These are phyloP conservation scores for Phylloscopus trochilus DNA, from an alignment of 2,113 vertebrate species.

Conservation along the genomic window DNA sequence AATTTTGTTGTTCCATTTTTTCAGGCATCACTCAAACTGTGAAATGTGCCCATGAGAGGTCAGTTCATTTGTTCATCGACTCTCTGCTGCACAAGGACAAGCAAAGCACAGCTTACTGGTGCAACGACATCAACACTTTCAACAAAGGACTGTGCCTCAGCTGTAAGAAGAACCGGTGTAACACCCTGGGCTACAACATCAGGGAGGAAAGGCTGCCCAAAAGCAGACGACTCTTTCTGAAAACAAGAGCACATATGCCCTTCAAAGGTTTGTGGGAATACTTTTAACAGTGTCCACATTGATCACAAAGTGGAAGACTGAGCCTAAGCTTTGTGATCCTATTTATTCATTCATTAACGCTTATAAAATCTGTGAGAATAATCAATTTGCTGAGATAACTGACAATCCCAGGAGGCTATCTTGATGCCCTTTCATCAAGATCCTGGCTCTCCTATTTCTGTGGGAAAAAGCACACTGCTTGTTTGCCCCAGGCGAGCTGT, in stretches of 20 bases:
- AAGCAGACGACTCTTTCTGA: constrained; percentile 82
- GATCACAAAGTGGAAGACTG: not conserved
- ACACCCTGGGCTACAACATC: constrained; percentile 87
- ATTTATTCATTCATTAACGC: not conserved
- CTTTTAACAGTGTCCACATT: not conserved
- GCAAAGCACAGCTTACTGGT: constrained; percentile 86
- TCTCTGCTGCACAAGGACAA: constrained; percentile 82
- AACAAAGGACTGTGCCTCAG: constrained; percentile 87
- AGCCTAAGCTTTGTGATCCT: not conserved
- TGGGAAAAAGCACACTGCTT: not conserved
- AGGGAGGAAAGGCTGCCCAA: constrained; percentile 65
- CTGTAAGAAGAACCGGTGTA: constrained; percentile 87
- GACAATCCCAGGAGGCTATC: not conserved
- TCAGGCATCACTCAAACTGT: constrained; percentile 87
- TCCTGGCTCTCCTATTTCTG: not conserved
- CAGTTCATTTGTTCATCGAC: constrained; percentile 93
- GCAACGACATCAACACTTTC: constrained; percentile 82
- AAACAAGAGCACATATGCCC: constrained; percentile 82
- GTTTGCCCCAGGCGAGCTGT: not conserved
- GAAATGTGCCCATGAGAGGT: constrained; percentile 92
- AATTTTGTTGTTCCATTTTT: not conserved
- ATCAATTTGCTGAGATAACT: not conserved
- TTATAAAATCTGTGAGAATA: not conserved
- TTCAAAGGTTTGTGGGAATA: constrained; percentile 86
- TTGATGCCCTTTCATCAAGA: not conserved